Percentiles rank a stretch among this genome's conserved stretches.
Conservation (phyloP, 2,888 invertebrate genomes). For the Campopleginae sp. region DNA sequence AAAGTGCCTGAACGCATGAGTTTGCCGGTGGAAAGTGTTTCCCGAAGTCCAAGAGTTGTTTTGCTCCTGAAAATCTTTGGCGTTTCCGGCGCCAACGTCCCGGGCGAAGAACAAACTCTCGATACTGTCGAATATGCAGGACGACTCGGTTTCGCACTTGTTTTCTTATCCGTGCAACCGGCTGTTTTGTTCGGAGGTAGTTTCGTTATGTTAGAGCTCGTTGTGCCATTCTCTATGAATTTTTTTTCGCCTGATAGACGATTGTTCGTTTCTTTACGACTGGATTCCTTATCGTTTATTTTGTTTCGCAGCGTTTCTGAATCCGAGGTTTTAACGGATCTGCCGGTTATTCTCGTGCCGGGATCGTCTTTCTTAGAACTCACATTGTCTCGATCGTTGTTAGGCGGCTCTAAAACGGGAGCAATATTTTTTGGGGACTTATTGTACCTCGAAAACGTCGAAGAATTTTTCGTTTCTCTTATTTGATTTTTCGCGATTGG, state of each 20-base stretch:
- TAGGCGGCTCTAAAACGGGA: slow-evolving; percentile 17
- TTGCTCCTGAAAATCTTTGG: slow-evolving; percentile 80
- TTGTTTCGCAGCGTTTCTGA: slow-evolving; percentile 76
- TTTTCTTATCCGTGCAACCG: slow-evolving; percentile 22
- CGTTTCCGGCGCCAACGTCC: slow-evolving; percentile 69
- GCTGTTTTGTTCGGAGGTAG: slow-evolving; percentile 17
- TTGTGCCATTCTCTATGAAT: slow-evolving; percentile 19
- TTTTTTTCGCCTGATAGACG: slow-evolving; percentile 42
- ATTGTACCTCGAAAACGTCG: slow-evolving; percentile 70
- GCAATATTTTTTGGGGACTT: slow-evolving; percentile 62
- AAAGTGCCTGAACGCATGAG: slow-evolving; percentile 78
- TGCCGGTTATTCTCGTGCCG: slow-evolving; percentile 18
- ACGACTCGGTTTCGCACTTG: slow-evolving; percentile 69
- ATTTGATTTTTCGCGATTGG: slow-evolving; percentile 70
- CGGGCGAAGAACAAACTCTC: slow-evolving; percentile 74
- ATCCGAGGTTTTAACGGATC: slow-evolving; percentile 56
- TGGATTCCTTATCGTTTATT: slow-evolving; percentile 68
- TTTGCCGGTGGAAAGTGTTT: slow-evolving; percentile 67
- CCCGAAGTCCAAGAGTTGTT: slow-evolving; percentile 79
- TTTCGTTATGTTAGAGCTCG: neutral
- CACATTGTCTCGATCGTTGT: slow-evolving; percentile 52
- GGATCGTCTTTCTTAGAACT: slow-evolving; percentile 64
- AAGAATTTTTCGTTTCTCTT: slow-evolving; percentile 71
- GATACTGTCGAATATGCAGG: slow-evolving; percentile 85
- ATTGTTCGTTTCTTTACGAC: slow-evolving; percentile 36